phyloP scores from a whole-genome alignment of 2,113 vertebrate species.

The Oreochromis niloticus region DNA sequence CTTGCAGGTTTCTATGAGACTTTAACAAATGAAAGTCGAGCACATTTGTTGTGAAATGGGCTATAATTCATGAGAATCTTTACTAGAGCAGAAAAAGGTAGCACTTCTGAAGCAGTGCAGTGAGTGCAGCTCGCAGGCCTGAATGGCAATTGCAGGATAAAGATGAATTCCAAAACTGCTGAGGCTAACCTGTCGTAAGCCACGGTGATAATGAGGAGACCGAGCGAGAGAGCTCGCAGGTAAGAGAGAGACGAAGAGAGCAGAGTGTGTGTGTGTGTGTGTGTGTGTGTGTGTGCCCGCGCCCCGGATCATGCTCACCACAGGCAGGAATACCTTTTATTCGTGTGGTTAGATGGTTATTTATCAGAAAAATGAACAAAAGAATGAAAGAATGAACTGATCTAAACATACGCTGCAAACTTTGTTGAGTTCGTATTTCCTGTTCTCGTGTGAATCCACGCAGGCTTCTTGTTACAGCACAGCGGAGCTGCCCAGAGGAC shows the following conservation, averaged over 20 bases:
- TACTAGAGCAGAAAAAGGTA: neutral
- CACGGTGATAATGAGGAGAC: constrained; percentile 2
- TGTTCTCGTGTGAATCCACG: constrained; percentile 76
- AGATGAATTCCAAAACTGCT: neutral
- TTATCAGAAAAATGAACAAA: neutral
- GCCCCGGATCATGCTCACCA: neutral
- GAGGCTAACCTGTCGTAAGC: constrained; percentile 17
- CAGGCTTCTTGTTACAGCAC: constrained; percentile 75
- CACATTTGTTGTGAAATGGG: neutral
- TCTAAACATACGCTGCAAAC: constrained; percentile 81
- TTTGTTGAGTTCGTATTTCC: constrained; percentile 76
- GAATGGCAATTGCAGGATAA: constrained; percentile 3
- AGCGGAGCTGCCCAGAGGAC: constrained; percentile 81
- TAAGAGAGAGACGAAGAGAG: neutral
- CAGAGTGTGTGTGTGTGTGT: neutral
- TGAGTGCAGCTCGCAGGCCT: neutral
- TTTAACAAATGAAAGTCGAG: neutral
- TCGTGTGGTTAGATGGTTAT: neutral
- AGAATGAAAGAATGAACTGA: neutral
- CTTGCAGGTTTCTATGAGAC: neutral
- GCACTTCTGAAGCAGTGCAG: neutral
- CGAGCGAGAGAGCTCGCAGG: neutral
- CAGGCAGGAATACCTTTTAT: neutral
- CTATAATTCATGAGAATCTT: neutral
- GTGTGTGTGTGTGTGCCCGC: neutral